Evolutionary conservation across 2,888 invertebrate genomes (phyloP).

Genomic region (Argynnis bischoffii): DNA sequence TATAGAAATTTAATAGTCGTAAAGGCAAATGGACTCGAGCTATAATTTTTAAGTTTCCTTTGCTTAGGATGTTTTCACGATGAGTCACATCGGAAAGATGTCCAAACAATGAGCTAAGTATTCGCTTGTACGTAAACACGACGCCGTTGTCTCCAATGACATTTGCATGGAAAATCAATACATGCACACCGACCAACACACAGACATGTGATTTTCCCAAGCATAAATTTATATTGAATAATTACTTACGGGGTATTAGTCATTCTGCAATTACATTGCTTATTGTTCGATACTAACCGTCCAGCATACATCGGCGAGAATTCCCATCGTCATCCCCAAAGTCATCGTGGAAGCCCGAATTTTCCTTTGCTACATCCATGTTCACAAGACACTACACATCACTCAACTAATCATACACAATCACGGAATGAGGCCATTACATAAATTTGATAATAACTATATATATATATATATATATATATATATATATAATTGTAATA

Average conservation of each 20-base stretch:
- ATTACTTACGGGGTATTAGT: not conserved
- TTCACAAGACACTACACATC: slow-evolving; percentile 55
- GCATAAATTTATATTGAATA: not conserved
- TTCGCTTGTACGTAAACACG: slow-evolving; percentile 43
- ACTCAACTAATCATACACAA: slow-evolving; percentile 48
- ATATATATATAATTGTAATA: slow-evolving; percentile 62
- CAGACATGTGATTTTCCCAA: slow-evolving; percentile 14
- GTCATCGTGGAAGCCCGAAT: slow-evolving; percentile 57
- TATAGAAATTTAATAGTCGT: not conserved
- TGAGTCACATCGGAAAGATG: slow-evolving; percentile 35
- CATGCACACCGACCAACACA: slow-evolving; percentile 15
- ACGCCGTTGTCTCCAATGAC: slow-evolving; percentile 41
- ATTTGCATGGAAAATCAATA: slow-evolving; percentile 47
- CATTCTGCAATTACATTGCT: not conserved
- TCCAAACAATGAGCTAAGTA: slow-evolving; percentile 35
- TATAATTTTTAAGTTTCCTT: slow-evolving; percentile 2
- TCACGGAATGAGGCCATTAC: slow-evolving; percentile 54
- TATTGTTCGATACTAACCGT: slow-evolving; percentile 61
- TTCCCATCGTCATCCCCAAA: slow-evolving; percentile 66
- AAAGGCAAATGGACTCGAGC: not conserved
- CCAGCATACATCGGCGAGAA: slow-evolving; percentile 76
- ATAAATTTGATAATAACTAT: slow-evolving; percentile 28
- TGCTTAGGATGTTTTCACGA: slow-evolving; percentile 21
- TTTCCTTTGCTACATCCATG: slow-evolving; percentile 71
- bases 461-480: slow-evolving; percentile 56